These are phyloP conservation scores for Aphaenogaster ashmeadi DNA, from an alignment of 1,140 invertebrate genomes.

Conservation along the genomic window DNA sequence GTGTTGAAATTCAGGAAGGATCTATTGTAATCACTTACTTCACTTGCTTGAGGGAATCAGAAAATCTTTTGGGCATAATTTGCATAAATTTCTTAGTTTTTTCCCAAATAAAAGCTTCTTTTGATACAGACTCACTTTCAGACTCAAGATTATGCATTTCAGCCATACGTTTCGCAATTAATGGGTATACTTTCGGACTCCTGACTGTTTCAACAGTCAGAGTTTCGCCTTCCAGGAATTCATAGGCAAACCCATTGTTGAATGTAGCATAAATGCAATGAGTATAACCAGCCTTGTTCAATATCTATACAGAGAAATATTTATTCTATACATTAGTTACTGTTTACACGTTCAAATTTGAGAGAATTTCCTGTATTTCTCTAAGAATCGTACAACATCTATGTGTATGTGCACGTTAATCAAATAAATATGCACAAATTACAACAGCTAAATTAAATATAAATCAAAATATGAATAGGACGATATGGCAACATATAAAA, in stretches of 20 bases:
- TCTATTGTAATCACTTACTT: conserved; percentile 85
- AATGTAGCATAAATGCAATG: conserved; percentile 96
- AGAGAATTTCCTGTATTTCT: conserved; percentile 36
- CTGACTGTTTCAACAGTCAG: conserved; percentile 91
- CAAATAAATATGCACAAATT: not conserved
- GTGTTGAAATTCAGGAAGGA: not conserved
- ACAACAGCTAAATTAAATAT: not conserved
- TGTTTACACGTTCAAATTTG: not conserved
- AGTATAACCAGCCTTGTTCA: conserved; percentile 93
- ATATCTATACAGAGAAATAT: conserved; percentile 88
- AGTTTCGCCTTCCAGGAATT: conserved; percentile 95
- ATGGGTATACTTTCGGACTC: conserved; percentile 90
- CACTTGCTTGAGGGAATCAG: conserved; percentile 89
- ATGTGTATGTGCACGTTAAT: not conserved
- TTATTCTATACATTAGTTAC: conserved; percentile 11
- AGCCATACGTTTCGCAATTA: conserved; percentile 94
- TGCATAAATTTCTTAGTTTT: conserved; percentile 92
- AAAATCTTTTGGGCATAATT: conserved; percentile 91
- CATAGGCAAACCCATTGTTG: conserved; percentile 97
- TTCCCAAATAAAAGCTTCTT: conserved; percentile 91
- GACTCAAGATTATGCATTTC: conserved; percentile 91
- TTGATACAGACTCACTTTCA: conserved; percentile 78
- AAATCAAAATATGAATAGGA: not conserved
- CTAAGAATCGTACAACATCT: not conserved
- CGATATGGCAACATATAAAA: conserved; percentile 26